Evolutionary conservation across 2,113 vertebrate species (phyloP).

Genomic region (Paedocypris sp.): DNA sequence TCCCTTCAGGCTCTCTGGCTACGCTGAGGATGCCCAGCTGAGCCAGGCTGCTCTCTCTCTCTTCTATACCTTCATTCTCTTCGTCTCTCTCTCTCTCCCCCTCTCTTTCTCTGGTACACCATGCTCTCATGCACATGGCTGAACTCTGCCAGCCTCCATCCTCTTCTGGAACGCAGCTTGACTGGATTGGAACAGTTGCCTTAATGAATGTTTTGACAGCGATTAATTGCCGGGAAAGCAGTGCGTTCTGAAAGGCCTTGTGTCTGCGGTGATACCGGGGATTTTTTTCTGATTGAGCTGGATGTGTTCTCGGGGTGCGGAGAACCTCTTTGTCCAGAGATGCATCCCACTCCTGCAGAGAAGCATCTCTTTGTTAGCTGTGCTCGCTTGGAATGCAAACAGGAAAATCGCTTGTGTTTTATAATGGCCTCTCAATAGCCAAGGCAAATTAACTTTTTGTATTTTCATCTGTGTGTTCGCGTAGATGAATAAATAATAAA

Average conservation of each 20-base stretch:
- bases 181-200: conserved; percentile 38
- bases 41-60: conserved; percentile 1
- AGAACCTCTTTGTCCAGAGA: background rate
- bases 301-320: background rate
- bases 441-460: too few relatives aligned
- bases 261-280: background rate
- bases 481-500: too few relatives aligned
- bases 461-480: too few relatives aligned
- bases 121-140: background rate
- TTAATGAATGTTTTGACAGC: conserved; percentile 58
- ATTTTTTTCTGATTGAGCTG: background rate
- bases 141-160: conserved; percentile 38
- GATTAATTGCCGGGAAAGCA: conserved; percentile 52
- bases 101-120: background rate
- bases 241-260: conserved; percentile 38
- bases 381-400: conserved; percentile 1
- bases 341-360: background rate
- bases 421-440: too few relatives aligned
- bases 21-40: conserved; percentile 20
- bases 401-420: too few relatives aligned
- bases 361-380: background rate
- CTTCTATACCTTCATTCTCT: too few relatives aligned
- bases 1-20: conserved; percentile 9
- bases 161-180: conserved; percentile 41
- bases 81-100: background rate